A percentile compares a stretch with the other conserved stretches of the same genome.
phyloP scores from a whole-genome alignment of 2,797 vertebrate genomes.

The Spheniscus humboldti region DNA sequence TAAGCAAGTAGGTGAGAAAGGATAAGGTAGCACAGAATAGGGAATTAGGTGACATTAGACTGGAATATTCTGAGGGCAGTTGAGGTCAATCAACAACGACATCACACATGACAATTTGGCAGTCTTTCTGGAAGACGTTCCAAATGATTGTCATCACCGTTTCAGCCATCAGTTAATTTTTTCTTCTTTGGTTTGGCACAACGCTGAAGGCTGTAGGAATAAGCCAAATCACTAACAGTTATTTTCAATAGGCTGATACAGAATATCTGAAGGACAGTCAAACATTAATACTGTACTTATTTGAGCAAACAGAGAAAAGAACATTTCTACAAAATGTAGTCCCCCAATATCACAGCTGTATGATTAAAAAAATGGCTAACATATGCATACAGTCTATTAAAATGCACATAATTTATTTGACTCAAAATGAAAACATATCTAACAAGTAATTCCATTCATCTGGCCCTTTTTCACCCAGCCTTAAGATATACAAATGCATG shows the following conservation, averaged over 20 bases:
- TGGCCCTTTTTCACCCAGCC: conserved; percentile 71
- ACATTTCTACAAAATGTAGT: not conserved
- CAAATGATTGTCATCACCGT: conserved; percentile 41
- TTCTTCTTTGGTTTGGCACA: conserved; percentile 7
- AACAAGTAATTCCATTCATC: conserved; percentile 80
- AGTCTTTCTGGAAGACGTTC: not conserved
- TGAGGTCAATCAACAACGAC: not conserved
- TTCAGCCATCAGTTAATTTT: conserved; percentile 32
- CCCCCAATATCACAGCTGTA: conserved; percentile 45
- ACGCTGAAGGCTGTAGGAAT: not conserved
- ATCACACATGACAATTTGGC: conserved; percentile 28
- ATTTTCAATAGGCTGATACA: not conserved
- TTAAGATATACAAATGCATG: conserved; percentile 88
- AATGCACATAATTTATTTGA: conserved; percentile 76
- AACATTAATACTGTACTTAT: conserved; percentile 36
- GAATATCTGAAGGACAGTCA: conserved; percentile 8
- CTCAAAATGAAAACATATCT: conserved; percentile 76
- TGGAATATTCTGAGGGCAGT: conserved; percentile 24
- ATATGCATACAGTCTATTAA: conserved; percentile 74
- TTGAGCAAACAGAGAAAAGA: conserved; percentile 24
- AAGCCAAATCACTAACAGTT: conserved; percentile 15
- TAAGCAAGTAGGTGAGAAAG: not conserved
- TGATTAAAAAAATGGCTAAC: conserved; percentile 53
- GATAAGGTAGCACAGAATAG: not conserved
- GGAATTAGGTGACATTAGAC: not conserved